Conservation (phyloP, 2,888 invertebrate genomes). For the Carabus problematicus region DNA sequence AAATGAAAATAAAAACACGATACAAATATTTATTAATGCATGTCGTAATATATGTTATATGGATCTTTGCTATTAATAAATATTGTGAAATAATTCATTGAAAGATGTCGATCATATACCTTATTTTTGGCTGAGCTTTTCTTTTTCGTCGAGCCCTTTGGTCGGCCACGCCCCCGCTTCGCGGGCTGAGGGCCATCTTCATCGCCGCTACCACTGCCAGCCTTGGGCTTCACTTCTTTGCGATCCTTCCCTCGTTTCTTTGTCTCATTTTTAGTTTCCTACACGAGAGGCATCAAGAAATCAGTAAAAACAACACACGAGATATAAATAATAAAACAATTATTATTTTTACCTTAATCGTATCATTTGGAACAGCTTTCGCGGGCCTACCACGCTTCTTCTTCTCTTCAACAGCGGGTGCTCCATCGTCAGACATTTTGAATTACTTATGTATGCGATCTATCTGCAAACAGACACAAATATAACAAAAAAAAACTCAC, state of each 20-base stretch:
- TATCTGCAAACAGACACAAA: no score
- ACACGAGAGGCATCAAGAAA: no score
- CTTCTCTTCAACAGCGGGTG: conserved; percentile 45
- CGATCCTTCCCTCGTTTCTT: conserved; percentile 33
- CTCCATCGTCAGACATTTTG: conserved; percentile 53
- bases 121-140: conserved; percentile 58
- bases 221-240: conserved; percentile 49
- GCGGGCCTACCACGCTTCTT: conserved; percentile 48
- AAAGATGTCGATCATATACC: no score
- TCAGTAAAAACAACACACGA: not conserved
- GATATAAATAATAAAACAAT: not conserved
- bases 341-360: conserved; percentile 12
- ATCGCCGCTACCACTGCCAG: conserved; percentile 50
- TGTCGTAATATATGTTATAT: not conserved
- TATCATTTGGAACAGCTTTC: conserved; percentile 40
- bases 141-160: conserved; percentile 63
- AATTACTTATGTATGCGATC: not conserved
- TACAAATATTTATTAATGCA: not conserved
- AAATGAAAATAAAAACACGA: not conserved
- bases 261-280: conserved; percentile 42
- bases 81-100: not conserved
- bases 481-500: not conserved
- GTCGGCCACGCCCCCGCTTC: conserved; percentile 65
- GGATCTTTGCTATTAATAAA: not conserved
- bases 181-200: conserved; percentile 57